Evolutionary conservation across 1,140 invertebrate genomes (phyloP).

Genomic region (Venustaconcha ellipsiformis): DNA sequence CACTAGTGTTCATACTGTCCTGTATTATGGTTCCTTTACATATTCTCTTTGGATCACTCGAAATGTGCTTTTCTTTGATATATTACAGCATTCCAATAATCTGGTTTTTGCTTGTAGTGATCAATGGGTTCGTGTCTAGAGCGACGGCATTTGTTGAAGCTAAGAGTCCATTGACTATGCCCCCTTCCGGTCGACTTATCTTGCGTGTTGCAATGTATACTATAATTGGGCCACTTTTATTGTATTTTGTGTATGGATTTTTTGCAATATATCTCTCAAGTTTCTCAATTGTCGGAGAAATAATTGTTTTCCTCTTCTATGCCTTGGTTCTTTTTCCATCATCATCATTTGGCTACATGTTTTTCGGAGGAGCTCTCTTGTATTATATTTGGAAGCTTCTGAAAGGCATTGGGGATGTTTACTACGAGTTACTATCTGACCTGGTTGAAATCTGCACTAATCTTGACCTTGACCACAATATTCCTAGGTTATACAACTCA

Average conservation of each 20-base stretch:
- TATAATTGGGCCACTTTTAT: too few species aligned
- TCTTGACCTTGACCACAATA: conserved; percentile 6
- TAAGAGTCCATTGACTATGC: too few species aligned
- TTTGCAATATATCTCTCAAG: conserved; percentile 14
- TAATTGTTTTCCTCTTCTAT: conserved; percentile 14
- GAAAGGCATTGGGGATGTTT: conserved; percentile 9
- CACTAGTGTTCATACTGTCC: too few species aligned
- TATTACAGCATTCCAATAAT: too few species aligned
- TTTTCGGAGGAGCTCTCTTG: conserved; percentile 15
- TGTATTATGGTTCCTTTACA: too few species aligned
- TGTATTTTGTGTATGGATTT: conserved; percentile 8
- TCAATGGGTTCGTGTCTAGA: too few species aligned
- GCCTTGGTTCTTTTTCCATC: conserved; percentile 18
- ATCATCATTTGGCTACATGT: conserved; percentile 22
- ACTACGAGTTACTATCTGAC: conserved; percentile 16
- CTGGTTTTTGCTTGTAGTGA: too few species aligned
- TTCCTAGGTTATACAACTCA: neutral
- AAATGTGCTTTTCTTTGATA: too few species aligned
- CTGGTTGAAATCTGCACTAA: conserved; percentile 10
- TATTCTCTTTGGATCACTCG: too few species aligned
- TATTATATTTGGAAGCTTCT: conserved; percentile 24
- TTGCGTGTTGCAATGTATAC: too few species aligned
- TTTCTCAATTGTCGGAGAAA: conserved; percentile 11
- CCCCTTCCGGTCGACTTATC: too few species aligned
- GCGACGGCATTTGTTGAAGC: too few species aligned